Base-by-base conservation (phyloP, 2,888 invertebrate genomes). In the Neria commutata region DNA sequence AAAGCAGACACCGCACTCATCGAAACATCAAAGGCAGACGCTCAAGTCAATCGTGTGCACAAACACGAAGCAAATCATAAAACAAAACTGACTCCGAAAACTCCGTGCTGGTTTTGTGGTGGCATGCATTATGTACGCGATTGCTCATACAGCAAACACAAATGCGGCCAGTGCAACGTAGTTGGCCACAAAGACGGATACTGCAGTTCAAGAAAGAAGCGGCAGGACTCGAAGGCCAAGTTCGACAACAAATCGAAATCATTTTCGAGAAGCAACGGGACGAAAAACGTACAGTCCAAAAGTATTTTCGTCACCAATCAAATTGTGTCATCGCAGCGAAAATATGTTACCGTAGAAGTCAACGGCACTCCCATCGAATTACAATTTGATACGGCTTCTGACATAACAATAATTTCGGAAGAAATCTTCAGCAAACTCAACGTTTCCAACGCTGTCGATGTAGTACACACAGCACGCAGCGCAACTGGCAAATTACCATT, bases 321-420 rank as follows among this genome's bases (percentile, higher is more conserved):
- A 34, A 47, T 49, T 46, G 45, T 46, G 2, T 17, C 50, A 53
- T 37, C 46, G 4, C n/a, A 60, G 45, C 50, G 60, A 29, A 66
- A 67, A 53, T 66, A 62, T 34, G 45, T 65, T 5, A 58, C 29
- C 50, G 58, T 65, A n/a, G 49, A 53, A 37, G 55, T 68, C 6
- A 68, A 66, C 53, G 56, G 49, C 23, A 51, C n/a, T n/a, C 16
- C 42, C 33, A 40, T 47, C 8, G 52, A 50, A 16, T 21, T 56
- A 49, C 58, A 65, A 33, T 40, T 63, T 29, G 58, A 61, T 50
- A 63, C 62, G 34, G 57, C 34, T 10, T 60, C 55, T 34, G 61
- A 61, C 11, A 61, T 64, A 24, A 64, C 57, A 33, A 50, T 61
- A n/a, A n/a, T 62, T 10, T 45, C 61, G 48, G 47, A 61, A 40